These are phyloP conservation scores for Sylvia atricapilla DNA, from an alignment of 2,113 vertebrate species.

Conservation along the genomic window DNA sequence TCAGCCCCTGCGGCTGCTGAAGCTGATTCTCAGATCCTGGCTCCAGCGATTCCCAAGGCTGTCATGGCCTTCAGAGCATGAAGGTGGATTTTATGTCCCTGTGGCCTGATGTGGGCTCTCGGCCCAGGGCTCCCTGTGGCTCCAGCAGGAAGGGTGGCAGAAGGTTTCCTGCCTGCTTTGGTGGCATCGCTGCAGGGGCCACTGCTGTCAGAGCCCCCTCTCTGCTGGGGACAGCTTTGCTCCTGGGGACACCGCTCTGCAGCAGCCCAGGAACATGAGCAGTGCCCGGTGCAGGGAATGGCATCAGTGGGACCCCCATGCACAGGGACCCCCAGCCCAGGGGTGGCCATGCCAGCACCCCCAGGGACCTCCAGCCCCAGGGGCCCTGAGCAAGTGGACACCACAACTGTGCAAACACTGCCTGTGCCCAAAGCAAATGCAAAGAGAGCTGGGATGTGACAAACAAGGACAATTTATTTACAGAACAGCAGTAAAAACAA, in stretches of 20 bases:
- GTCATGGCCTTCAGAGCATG: not conserved
- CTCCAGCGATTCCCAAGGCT: not conserved
- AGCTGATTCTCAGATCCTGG: not conserved
- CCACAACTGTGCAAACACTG: not conserved
- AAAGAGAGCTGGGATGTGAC: not conserved
- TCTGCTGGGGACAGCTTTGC: not conserved
- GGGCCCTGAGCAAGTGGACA: not conserved
- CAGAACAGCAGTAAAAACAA: not conserved
- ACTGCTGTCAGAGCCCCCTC: not conserved
- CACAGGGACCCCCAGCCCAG: not conserved
- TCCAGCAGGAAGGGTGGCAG: not conserved
- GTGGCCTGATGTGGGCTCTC: rapidly evolving
- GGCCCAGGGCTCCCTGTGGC: not conserved
- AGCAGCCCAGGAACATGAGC: not conserved
- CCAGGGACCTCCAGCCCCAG: not conserved
- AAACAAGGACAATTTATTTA: not conserved
- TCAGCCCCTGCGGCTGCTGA: not conserved
- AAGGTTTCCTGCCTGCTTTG: not conserved
- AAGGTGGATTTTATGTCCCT: not conserved
- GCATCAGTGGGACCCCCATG: not conserved
- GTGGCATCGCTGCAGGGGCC: not conserved
- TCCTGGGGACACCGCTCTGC: not conserved
- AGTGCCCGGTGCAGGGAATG: not conserved
- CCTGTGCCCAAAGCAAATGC: not conserved
- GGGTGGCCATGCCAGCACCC: not conserved